phyloP scores from a whole-genome alignment of 2,888 invertebrate species.

The Tetanocera ferruginea region DNA sequence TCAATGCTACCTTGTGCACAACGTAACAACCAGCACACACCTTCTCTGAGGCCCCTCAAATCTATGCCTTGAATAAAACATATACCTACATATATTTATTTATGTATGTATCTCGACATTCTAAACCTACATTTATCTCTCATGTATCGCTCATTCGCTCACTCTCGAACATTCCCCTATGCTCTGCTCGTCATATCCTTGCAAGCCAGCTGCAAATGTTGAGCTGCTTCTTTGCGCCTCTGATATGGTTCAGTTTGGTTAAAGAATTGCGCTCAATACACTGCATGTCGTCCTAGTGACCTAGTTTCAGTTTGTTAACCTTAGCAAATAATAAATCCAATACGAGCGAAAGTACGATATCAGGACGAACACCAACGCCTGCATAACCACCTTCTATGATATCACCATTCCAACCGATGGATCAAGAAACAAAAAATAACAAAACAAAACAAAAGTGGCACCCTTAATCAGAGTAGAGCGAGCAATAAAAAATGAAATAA shows the following conservation, averaged over 20 bases:
- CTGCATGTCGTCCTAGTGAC: slow-evolving; percentile 69
- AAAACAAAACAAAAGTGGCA: not conserved
- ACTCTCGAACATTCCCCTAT: not conserved
- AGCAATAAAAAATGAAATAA: not conserved
- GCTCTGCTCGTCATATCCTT: not conserved
- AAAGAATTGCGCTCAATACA: slow-evolving; percentile 39
- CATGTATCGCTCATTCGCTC: slow-evolving; percentile 13
- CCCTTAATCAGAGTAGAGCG: not conserved
- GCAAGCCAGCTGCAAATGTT: not conserved
- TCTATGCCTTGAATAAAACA: slow-evolving; percentile 25
- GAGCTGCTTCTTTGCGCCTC: not conserved
- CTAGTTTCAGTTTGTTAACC: slow-evolving; percentile 69
- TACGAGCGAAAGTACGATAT: slow-evolving; percentile 47
- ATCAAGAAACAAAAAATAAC: not conserved
- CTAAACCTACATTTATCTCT: slow-evolving; percentile 30
- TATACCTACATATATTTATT: not conserved
- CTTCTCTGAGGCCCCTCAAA: slow-evolving; percentile 8
- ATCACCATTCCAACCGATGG: not conserved
- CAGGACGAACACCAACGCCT: not conserved
- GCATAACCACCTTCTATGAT: not conserved
- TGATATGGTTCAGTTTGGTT: not conserved
- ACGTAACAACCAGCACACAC: not conserved
- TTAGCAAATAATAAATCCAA: slow-evolving; percentile 48
- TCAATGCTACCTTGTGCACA: slow-evolving; percentile 38
- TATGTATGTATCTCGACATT: not conserved